Evolutionary conservation across 2,113 vertebrate species (phyloP).

Genomic region (Danionella cerebrum): DNA sequence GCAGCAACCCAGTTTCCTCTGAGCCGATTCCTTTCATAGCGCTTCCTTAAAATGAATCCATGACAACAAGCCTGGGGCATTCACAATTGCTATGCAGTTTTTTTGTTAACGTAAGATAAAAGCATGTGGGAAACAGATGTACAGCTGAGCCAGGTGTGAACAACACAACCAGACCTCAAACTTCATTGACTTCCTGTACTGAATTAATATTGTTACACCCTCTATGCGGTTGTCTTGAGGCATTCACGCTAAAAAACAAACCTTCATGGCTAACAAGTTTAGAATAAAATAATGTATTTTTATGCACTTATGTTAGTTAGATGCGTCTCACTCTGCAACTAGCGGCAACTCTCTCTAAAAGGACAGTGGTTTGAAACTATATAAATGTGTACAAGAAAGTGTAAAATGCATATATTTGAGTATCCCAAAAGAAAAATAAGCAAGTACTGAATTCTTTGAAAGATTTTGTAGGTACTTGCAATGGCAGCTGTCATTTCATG

Average conservation of each 20-base stretch:
- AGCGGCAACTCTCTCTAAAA: no score
- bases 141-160: neutral
- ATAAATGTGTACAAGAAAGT: no score
- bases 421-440: no score
- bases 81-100: neutral
- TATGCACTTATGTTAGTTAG: neutral
- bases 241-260: neutral
- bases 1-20: constrained; percentile 7
- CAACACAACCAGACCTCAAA: neutral
- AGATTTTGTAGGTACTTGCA: no score
- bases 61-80: neutral
- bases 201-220: neutral
- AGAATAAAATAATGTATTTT: neutral
- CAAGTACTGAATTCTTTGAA: no score
- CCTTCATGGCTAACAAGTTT: neutral
- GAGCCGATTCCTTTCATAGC: neutral
- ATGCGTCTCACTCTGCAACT: no score
- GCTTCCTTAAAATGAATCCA: constrained; percentile 14
- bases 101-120: neutral
- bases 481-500: no score
- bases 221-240: neutral
- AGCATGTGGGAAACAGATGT: constrained; percentile 5
- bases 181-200: neutral
- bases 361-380: no score
- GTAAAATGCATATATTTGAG: no score